Percentiles rank a stretch among this genome's conserved stretches.
phyloP scores from a whole-genome alignment of 2,797 vertebrate genomes.

The Sphenopsis melanotis region DNA sequence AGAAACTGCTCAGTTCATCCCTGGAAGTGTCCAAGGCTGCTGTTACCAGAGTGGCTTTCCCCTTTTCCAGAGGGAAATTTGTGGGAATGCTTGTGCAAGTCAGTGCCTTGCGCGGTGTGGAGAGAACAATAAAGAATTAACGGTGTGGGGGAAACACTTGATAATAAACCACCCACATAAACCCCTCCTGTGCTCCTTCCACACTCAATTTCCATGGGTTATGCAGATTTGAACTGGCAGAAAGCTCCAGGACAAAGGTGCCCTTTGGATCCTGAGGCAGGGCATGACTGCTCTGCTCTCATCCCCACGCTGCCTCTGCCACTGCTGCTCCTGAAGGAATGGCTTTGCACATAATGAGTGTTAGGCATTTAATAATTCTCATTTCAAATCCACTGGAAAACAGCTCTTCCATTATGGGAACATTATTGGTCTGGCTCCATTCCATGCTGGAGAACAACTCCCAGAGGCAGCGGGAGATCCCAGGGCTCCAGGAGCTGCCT shows the following conservation, averaged over 20 bases:
- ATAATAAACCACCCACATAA: neutral
- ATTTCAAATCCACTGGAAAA: neutral
- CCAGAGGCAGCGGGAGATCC: neutral
- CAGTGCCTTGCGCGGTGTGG: neutral
- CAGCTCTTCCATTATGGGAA: neutral
- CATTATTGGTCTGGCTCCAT: neutral
- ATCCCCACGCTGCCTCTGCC: neutral
- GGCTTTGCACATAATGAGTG: neutral
- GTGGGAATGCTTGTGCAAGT: neutral
- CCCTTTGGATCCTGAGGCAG: neutral
- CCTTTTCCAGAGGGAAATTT: neutral
- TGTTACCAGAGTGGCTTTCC: neutral
- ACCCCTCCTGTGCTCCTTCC: neutral
- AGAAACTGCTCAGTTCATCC: neutral
- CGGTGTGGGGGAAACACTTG: neutral
- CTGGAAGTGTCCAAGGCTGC: neutral
- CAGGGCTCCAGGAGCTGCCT: neutral
- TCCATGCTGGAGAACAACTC: neutral
- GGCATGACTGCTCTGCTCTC: neutral
- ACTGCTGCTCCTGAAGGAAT: neutral
- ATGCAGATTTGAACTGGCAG: neutral
- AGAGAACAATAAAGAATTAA: neutral
- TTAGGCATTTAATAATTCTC: slow-evolving; percentile 11
- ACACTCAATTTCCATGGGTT: neutral
- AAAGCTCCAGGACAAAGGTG: neutral